Base-by-base conservation (phyloP, 2,797 vertebrate genomes). In the Amblyraja radiata region DNA sequence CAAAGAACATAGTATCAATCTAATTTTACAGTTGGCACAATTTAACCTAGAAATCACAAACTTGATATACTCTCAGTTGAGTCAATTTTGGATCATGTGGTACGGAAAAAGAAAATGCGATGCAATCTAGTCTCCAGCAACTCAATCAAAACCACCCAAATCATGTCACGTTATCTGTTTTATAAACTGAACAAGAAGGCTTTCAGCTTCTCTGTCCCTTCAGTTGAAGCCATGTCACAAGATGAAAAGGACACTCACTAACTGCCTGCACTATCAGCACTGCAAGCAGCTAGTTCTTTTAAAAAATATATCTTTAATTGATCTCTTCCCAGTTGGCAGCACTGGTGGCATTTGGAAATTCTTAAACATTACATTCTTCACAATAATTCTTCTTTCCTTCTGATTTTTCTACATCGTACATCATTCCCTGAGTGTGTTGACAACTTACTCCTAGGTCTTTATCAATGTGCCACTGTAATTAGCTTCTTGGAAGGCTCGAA, bases 381-480 rank as follows among this genome's bases (percentile, higher is more conserved):
- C 65, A 36, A 61, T 65, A 71, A 90, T 68, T 46, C n/a, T 18
- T 68, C 61, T 71, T 46, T 80, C 54, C 9, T 36, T 36, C 8
- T n/a, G 84, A 14, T 68, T 90, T 68, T 14, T 36, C 63, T 65
- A 71, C 11, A 16, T 39, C n/a, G 39, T 32, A 32, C 8, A 90
- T 18, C 1, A 36, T 4, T 65, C 86, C 25, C 32, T 68, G 84
- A 88, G 13, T n/a, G 61, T 54, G 32, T 23, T 32, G 63, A 68
- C 86, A 39, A 65, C 63, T 63, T 90, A 88, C 61, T 65, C 58
- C 84, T 58, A 68, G 84, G 32, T n/a, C 84, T 7, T 84, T 84
- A 61, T 28, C 28, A 68, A 90, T 90, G 32, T 68, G 65, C 18
- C n/a, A 36, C n/a, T 32, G n/a, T 65, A 90, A 90, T 36, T 68